A percentile compares a stretch with the other conserved stretches of the same genome.
Evolutionary conservation across 2,113 vertebrate species (phyloP).

Genomic region (Hipposideros armiger): DNA sequence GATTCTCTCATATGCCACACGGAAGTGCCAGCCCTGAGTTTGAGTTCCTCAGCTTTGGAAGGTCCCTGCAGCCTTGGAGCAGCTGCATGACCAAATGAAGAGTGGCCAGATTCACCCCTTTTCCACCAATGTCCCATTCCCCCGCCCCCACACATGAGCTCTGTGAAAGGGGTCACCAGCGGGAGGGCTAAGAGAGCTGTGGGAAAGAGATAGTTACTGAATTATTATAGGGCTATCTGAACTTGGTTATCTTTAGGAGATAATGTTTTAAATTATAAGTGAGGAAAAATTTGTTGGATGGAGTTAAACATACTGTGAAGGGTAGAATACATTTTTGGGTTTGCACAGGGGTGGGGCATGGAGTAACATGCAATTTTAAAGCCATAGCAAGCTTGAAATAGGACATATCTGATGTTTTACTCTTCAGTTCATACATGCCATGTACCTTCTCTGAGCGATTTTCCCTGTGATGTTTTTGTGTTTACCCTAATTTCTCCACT

Average conservation of each 20-base stretch:
- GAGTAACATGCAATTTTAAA: neutral
- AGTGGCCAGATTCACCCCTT: neutral
- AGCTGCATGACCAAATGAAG: neutral
- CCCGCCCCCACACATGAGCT: no score
- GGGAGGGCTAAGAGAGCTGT: neutral
- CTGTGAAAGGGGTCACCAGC: neutral
- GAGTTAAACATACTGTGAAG: neutral
- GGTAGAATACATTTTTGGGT: neutral
- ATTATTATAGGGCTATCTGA: neutral
- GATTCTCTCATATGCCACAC: neutral
- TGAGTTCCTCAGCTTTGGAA: neutral
- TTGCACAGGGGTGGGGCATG: neutral
- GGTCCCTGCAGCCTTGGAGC: no score
- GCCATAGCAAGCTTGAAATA: neutral
- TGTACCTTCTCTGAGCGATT: neutral
- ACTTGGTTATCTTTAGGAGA: neutral
- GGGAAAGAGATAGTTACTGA: neutral
- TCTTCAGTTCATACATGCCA: neutral
- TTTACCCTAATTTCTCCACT: neutral
- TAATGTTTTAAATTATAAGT: neutral
- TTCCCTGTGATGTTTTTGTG: neutral
- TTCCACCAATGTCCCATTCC: fast-evolving
- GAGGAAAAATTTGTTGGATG: neutral
- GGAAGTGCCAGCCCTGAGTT: neutral
- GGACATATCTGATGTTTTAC: neutral